A percentile compares a stretch with the other conserved stretches of the same genome.
Conservation (phyloP, 2,888 invertebrate species). For the Orthosia gracilis region DNA sequence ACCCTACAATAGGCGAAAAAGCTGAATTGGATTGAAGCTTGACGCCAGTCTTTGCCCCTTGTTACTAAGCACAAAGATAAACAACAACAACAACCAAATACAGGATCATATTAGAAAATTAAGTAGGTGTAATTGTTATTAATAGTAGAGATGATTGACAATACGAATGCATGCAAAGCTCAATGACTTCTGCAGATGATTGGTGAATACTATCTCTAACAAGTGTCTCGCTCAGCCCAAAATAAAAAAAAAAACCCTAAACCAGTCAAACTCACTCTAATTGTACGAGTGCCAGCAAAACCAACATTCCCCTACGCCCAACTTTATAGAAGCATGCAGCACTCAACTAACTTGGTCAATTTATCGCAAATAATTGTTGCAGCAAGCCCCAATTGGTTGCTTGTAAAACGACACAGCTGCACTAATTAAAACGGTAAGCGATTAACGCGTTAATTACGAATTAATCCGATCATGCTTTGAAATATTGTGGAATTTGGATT, state of each 20-base stretch:
- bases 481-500: conserved; percentile 37
- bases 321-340: conserved; percentile 32
- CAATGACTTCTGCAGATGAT: not conserved
- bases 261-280: conserved; percentile 5
- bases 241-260: conserved; percentile 10
- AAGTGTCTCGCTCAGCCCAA: conserved; percentile 11
- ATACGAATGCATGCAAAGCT: not conserved
- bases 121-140: not conserved
- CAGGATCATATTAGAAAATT: not conserved
- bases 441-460: conserved; percentile 55
- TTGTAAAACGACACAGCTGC: conserved; percentile 55
- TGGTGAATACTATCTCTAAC: not conserved
- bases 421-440: conserved; percentile 58
- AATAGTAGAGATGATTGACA: no score
- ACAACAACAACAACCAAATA: no score
- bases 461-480: conserved; percentile 52
- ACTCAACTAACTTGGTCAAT: conserved; percentile 37
- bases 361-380: conserved; percentile 53
- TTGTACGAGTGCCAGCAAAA: conserved; percentile 39
- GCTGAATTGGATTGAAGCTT: not conserved
- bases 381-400: conserved; percentile 44
- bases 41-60: no score
- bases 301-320: conserved; percentile 22
- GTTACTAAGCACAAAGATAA: no score
- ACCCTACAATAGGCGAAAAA: no score